phyloP scores from a whole-genome alignment of 2,113 vertebrate genomes.

The Athene cunicularia region DNA sequence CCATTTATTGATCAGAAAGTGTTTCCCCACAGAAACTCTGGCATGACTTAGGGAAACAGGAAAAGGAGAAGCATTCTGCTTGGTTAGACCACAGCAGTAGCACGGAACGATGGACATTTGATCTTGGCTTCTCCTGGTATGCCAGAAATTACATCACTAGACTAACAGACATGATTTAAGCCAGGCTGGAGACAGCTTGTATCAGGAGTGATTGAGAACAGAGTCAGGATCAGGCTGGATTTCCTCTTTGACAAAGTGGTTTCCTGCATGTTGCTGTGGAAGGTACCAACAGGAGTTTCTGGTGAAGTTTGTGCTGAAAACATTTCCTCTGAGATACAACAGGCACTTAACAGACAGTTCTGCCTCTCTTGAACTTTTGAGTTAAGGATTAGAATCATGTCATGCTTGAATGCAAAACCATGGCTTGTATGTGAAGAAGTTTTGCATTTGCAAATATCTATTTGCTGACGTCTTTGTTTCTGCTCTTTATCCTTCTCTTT shows the following conservation, averaged over 20 bases:
- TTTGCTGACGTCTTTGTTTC: background rate
- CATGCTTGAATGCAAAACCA: background rate
- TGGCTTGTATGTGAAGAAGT: background rate
- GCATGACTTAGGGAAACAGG: background rate
- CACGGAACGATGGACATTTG: background rate
- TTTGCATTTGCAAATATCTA: background rate
- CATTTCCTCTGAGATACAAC: constrained; percentile 18
- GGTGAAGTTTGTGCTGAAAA: background rate
- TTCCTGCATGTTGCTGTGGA: background rate
- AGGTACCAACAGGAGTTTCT: background rate
- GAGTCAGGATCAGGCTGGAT: background rate
- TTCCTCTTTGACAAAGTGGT: constrained; percentile 4
- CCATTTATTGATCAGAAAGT: background rate
- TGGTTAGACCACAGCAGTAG: background rate
- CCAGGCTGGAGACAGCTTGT: constrained; percentile 1
- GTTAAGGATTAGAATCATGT: background rate
- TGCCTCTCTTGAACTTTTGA: background rate
- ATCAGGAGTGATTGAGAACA: background rate
- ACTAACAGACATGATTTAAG: background rate
- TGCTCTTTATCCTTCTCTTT: background rate
- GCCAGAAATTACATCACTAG: background rate
- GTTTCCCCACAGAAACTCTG: background rate
- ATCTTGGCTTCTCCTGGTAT: background rate
- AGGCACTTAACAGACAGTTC: background rate
- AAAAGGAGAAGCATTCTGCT: constrained; percentile 1